Evolutionary conservation across 1,140 invertebrate genomes (phyloP), one percentile per base, ranked within the genome.

Genomic region (Atta colombica): DNA sequence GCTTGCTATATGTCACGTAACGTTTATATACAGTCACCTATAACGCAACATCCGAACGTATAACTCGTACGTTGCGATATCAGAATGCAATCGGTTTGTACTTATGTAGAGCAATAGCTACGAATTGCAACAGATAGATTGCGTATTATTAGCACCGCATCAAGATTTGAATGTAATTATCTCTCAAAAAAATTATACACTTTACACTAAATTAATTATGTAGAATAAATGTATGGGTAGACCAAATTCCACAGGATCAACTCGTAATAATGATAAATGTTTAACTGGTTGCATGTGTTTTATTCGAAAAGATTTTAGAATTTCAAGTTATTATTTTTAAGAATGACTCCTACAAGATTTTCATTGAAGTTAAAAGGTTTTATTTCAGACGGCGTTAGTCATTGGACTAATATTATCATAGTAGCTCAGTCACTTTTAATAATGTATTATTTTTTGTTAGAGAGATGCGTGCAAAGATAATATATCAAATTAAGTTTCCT

Each of bases 31-130:
- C 55, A 8, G 16, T 25, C 31, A 21, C 2, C 25, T 58, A 25
- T 49, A 78, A 78, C 28, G 35, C 63, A 81, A 81, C 16, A 53
- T 81, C 21, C 39, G 18, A 78, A 66, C 25, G 49, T 81, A 39
- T 69, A 69, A 55, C 65, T 81, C 8, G n/a, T 53, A n/a, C 14
- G 21, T 81, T 55, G 65, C 45, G 7, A 66, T 66, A 53, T 39
- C 18, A n/a, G 63, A 4, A n/a, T 35, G 63, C 63, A 66, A 28
- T 66, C 31, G 31, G 25, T n/a, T 12, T 12, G 18, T 49, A 63
- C 16, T n/a, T 51, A 77, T 28, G 39, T 45, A 65, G 39, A n/a
- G n/a, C 60, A 66, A 49, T 4, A 49, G 45, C 2, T 4, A 14
- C 75, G 18, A 14, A 51, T 78, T 51, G 49, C 60, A 31, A 78